Evolutionary conservation across 2,888 invertebrate species (phyloP).

Genomic region (Anthophora plumipes): DNA sequence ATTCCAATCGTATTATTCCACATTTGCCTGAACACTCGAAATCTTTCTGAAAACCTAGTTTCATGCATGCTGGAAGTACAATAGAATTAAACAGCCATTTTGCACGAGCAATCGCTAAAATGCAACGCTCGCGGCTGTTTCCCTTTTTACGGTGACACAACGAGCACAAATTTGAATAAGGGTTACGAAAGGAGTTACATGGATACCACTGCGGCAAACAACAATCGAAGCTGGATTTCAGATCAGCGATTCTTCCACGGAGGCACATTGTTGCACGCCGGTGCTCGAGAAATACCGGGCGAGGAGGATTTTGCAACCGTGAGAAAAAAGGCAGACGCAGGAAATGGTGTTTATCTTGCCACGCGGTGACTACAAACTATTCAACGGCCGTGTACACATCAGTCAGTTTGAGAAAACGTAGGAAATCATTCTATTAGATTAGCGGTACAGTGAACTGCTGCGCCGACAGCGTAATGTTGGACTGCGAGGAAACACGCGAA

Average conservation of each 20-base stretch:
- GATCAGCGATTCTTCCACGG: background rate
- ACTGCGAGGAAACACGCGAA: background rate
- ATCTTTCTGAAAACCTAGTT: background rate
- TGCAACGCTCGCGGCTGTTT: background rate
- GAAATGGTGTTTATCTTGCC: conserved; percentile 18
- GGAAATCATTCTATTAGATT: conserved; percentile 42
- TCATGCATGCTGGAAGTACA: background rate
- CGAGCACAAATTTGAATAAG: conserved; percentile 5
- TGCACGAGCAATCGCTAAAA: background rate
- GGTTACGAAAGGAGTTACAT: conserved; percentile 9
- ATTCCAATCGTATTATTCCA: background rate
- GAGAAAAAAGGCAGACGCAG: conserved; percentile 2
- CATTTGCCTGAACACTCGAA: background rate
- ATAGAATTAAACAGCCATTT: background rate
- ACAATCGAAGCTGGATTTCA: background rate
- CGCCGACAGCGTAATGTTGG: background rate
- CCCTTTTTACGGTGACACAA: background rate
- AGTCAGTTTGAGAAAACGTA: conserved; percentile 29
- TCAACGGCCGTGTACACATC: background rate
- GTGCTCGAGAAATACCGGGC: background rate
- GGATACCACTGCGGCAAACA: background rate
- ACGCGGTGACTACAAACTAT: background rate
- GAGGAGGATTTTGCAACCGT: conserved; percentile 9
- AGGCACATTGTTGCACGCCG: background rate
- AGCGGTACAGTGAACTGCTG: conserved; percentile 28